Conservation (phyloP, 2,888 invertebrate genomes). For the Thymelicus sylvestris region DNA sequence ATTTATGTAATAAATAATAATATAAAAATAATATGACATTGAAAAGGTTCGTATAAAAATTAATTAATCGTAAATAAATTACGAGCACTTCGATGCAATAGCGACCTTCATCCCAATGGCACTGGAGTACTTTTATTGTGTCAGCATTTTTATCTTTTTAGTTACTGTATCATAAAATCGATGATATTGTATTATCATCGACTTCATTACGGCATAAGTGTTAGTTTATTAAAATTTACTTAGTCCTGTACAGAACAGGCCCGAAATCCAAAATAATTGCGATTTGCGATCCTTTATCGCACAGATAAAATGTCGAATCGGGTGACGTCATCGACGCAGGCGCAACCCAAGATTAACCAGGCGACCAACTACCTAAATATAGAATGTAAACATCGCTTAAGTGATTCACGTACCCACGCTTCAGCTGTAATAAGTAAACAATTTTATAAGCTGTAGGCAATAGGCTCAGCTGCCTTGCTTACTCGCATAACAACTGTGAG, state of each 20-base stretch:
- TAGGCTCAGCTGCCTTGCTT: slow-evolving; percentile 10
- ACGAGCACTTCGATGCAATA: slow-evolving; percentile 4
- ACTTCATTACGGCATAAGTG: not conserved
- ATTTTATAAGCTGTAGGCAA: slow-evolving; percentile 27
- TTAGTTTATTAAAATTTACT: slow-evolving; percentile 42
- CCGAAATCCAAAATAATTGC: slow-evolving; percentile 58
- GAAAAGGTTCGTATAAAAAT: slow-evolving; percentile 5
- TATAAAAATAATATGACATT: too few relatives aligned
- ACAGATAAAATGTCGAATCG: slow-evolving; percentile 54
- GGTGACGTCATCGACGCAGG: slow-evolving; percentile 70
- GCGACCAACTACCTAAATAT: slow-evolving; percentile 63
- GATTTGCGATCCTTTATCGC: slow-evolving; percentile 62
- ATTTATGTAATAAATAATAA: not conserved
- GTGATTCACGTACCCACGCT: slow-evolving; percentile 62
- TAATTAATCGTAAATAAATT: slow-evolving; percentile 17
- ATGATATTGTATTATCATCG: not conserved
- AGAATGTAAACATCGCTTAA: slow-evolving; percentile 69
- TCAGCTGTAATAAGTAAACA: slow-evolving; percentile 42
- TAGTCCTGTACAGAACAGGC: slow-evolving; percentile 42
- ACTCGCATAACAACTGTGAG: slow-evolving; percentile 8
- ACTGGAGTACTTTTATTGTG: slow-evolving; percentile 11
- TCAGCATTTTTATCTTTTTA: slow-evolving; percentile 19
- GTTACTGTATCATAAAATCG: slow-evolving; percentile 21
- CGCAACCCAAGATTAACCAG: slow-evolving; percentile 62
- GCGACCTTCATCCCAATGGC: slow-evolving; percentile 14